Percentiles rank a stretch among this genome's conserved stretches.
Evolutionary conservation across 2,113 vertebrate genomes (phyloP).

Genomic region (Taurulus bubalis): DNA sequence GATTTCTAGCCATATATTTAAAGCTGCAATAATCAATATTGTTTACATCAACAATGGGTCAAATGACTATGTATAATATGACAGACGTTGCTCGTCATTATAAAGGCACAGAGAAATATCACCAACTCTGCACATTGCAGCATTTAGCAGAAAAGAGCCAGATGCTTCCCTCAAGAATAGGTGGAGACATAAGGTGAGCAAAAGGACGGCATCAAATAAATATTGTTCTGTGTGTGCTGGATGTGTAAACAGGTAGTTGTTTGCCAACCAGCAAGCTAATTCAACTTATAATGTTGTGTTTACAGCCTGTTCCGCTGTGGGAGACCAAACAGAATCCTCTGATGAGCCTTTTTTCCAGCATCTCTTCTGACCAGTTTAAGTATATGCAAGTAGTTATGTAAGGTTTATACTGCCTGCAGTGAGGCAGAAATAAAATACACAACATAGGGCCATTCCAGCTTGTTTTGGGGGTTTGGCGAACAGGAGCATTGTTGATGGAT

Average conservation of each 20-base stretch:
- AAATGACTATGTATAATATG: background rate
- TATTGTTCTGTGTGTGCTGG: background rate
- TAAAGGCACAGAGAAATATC: background rate
- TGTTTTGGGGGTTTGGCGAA: background rate
- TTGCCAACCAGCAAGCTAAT: background rate
- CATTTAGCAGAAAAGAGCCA: background rate
- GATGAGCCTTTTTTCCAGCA: background rate
- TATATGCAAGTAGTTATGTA: background rate
- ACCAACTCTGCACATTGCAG: background rate
- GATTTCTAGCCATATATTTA: background rate
- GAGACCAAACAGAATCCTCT: background rate
- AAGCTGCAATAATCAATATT: constrained; percentile 1
- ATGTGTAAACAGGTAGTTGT: background rate
- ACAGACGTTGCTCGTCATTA: background rate
- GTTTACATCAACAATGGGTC: background rate
- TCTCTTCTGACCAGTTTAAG: background rate
- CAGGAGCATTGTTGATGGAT: background rate
- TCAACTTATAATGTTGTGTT: constrained; percentile 2
- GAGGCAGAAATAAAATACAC: background rate
- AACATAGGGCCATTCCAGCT: background rate
- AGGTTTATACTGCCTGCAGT: background rate
- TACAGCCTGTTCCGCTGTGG: background rate
- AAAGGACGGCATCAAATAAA: background rate
- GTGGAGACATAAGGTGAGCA: background rate
- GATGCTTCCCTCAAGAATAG: background rate